These are phyloP conservation scores for Phrixothrix hirtus DNA, from an alignment of 2,888 invertebrate species.

Conservation along the genomic window DNA sequence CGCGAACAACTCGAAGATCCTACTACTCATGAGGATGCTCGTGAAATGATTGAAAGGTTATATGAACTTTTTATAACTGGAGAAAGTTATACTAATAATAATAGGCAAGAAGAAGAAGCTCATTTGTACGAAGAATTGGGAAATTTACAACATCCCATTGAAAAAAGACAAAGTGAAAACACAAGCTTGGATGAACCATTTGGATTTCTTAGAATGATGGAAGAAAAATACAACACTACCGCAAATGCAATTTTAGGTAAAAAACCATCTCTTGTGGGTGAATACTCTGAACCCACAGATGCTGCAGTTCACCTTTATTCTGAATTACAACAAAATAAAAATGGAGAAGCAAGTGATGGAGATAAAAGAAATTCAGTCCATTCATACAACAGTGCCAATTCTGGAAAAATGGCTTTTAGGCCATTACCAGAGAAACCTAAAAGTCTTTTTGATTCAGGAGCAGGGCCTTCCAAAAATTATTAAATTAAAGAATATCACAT, in stretches of 20 bases:
- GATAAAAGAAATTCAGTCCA: constrained; percentile 39
- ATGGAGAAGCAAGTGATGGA: constrained; percentile 31
- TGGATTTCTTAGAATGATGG: constrained; percentile 65
- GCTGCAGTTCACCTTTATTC: constrained; percentile 61
- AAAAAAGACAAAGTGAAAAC: constrained; percentile 34
- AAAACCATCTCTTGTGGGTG: constrained; percentile 54
- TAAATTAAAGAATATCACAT: no score
- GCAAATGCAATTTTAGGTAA: constrained; percentile 36
- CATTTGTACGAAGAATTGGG: constrained; percentile 59
- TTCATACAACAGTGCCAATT: constrained; percentile 37
- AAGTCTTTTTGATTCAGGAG: constrained; percentile 33
- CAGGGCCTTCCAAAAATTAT: constrained; percentile 36
- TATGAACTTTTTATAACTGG: constrained; percentile 75
- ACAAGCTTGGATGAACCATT: constrained; percentile 52
- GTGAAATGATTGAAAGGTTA: constrained; percentile 76
- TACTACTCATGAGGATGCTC: constrained; percentile 71
- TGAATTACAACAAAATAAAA: constrained; percentile 58
- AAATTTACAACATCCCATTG: constrained; percentile 55
- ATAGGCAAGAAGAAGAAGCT: constrained; percentile 54
- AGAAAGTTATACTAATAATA: constrained; percentile 65
- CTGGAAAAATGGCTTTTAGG: constrained; percentile 67
- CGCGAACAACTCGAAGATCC: constrained; percentile 72
- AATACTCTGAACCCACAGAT: constrained; percentile 63
- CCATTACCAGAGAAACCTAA: constrained; percentile 70
- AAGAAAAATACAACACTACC: constrained; percentile 59